phyloP scores from a whole-genome alignment of 2,113 vertebrate species.

The Heterochromis multidens region DNA sequence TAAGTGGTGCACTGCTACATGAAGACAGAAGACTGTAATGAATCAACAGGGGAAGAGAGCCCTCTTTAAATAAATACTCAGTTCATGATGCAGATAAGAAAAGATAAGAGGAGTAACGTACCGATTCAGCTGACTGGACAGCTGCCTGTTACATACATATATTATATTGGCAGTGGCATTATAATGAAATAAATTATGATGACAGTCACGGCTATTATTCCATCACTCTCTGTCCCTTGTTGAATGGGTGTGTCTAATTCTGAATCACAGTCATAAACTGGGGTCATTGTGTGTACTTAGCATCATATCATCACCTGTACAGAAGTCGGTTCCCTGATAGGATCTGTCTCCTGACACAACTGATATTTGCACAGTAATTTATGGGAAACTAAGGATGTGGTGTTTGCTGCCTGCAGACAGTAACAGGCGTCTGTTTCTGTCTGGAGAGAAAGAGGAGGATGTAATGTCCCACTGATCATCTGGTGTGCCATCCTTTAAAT shows the following conservation, averaged over 20 bases:
- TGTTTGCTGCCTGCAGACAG: constrained; percentile 22
- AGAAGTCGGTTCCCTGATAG: constrained; percentile 9
- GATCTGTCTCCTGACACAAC: constrained; percentile 35
- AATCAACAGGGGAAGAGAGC: not conserved
- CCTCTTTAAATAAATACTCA: constrained; percentile 9
- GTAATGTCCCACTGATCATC: not conserved
- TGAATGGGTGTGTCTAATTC: constrained; percentile 26
- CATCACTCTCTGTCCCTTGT: not conserved
- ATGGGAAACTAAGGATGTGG: constrained; percentile 42
- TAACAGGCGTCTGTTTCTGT: constrained; percentile 32
- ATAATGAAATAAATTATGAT: constrained; percentile 9
- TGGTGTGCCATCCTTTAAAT: not conserved
- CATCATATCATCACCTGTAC: constrained; percentile 10
- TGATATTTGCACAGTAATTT: constrained; percentile 26
- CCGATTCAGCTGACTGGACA: not conserved
- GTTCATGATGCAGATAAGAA: not conserved
- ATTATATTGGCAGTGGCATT: not conserved
- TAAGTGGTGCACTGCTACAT: not conserved
- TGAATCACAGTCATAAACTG: not conserved
- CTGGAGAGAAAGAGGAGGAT: constrained; percentile 13
- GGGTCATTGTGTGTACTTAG: constrained; percentile 16
- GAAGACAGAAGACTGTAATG: constrained; percentile 7
- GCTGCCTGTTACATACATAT: not conserved
- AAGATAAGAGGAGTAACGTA: not conserved
- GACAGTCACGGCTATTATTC: constrained; percentile 27